Evolutionary conservation across 2,113 vertebrate species (phyloP), one percentile per base, ranked within the genome.

Genomic region (Poecile atricapillus): DNA sequence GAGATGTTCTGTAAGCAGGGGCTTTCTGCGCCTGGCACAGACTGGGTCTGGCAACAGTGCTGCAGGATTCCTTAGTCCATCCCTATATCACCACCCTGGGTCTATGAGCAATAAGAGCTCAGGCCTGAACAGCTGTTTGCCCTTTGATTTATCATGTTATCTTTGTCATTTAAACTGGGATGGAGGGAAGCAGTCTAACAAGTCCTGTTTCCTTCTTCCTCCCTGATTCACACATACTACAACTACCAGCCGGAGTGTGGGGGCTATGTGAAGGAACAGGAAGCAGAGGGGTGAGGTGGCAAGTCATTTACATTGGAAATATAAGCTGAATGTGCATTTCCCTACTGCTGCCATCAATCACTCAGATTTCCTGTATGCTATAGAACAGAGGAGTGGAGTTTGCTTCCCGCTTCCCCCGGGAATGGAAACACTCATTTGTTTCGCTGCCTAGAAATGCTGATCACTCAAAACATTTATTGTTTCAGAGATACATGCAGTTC

Each of bases 291-390:
- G 79, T 93, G 90, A 96, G 90, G 83, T 86, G 88, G 83, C 65
- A 71, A 94, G 35, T 87, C 25, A 93, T 96, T 95, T 96, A 89
- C 93, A 92, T 93, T 78, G 86, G 94, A 94, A 90, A 89, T 84
- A 87, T 3, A 60, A 82, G 92, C 92, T 96, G 95, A 93, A 95
- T 91, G 80, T 93, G 95, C 94, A 86, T 96, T 96, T 96, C 86
- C 95, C 73, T 62, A 60, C 80, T 86, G 52, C 86, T 89, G 80
- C 86, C 69, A 94, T 96, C 95, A 87, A 82, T 97, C 95, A 96
- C 71, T 94, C 70, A 10, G 41, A 71, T 89, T 96, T 97, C 94
- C 95, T 87, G 73, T 92, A 73, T 0, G 0, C 77, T 65, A 15
- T 0, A 3, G 90, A 96, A 75, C 28, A 90, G 70, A 80, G 75